A percentile compares a stretch with the other conserved stretches of the same genome.
Evolutionary conservation across 2,888 invertebrate species (phyloP).

Genomic region (Notodonta ziczac): DNA sequence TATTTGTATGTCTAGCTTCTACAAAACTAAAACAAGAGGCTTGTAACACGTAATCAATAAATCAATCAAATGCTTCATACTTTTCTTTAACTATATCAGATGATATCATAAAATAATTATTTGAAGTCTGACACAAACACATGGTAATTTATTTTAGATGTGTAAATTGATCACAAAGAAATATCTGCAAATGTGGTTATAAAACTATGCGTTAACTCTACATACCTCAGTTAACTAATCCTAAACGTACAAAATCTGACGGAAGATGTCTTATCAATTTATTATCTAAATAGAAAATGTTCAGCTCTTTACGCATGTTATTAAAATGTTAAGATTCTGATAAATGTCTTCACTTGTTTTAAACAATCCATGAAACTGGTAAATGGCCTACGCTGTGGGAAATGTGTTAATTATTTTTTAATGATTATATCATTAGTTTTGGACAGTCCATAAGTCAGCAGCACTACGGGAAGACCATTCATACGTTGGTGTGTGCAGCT

Average conservation of each 20-base stretch:
- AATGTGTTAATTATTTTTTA: background rate
- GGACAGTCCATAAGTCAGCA: background rate
- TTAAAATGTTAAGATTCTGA: background rate
- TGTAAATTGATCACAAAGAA: no score
- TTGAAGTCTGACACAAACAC: no score
- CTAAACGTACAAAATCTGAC: constrained; percentile 13
- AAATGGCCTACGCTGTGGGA: background rate
- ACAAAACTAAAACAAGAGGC: no score
- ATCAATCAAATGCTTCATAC: no score
- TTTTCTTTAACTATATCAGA: no score
- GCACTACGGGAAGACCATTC: background rate
- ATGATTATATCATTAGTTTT: background rate
- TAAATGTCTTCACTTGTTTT: background rate
- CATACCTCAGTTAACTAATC: background rate
- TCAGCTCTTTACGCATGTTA: background rate
- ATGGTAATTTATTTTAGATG: no score
- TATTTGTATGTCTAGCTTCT: no score
- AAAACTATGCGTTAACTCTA: no score
- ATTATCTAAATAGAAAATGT: constrained; percentile 38
- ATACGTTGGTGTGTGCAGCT: background rate
- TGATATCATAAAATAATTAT: no score
- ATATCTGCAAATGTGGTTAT: no score
- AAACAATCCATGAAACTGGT: background rate
- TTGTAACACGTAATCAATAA: no score
- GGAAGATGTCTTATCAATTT: constrained; percentile 26